Evolutionary conservation across 2,888 invertebrate species (phyloP).

Genomic region (Stramonita haemastoma): DNA sequence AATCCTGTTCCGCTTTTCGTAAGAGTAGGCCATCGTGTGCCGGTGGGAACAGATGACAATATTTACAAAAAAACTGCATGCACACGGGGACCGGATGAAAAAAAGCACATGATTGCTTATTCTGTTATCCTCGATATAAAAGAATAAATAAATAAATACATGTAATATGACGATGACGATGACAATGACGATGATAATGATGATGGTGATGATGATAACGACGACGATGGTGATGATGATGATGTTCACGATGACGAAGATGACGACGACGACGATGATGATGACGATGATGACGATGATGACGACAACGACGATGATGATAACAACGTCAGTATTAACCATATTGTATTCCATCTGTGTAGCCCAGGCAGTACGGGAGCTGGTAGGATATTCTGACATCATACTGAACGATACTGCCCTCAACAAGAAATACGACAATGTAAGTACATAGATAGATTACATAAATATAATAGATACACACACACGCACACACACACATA

Average conservation of each 20-base stretch:
- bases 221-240: neutral
- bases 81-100: too few relatives aligned
- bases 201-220: too few relatives aligned
- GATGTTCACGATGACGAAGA: neutral
- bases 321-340: neutral
- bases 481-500: too few relatives aligned
- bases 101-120: too few relatives aligned
- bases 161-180: too few relatives aligned
- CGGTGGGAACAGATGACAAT: too few relatives aligned
- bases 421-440: slow-evolving; percentile 84
- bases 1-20: too few relatives aligned
- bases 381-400: slow-evolving; percentile 93
- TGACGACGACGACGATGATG: neutral
- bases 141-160: too few relatives aligned
- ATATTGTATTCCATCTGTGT: slow-evolving; percentile 36
- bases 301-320: neutral
- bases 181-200: neutral
- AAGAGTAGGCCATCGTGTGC: too few relatives aligned
- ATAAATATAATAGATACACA: too few relatives aligned
- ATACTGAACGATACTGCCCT: slow-evolving; percentile 88
- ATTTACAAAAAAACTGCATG: too few relatives aligned
- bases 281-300: neutral
- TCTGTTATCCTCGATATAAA: too few relatives aligned
- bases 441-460: slow-evolving; percentile 45
- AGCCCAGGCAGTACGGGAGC: slow-evolving; percentile 90